Evolutionary conservation across 1,140 invertebrate genomes (phyloP), one percentile per base, ranked within the genome.

Genomic region (Augochlora pura): DNA sequence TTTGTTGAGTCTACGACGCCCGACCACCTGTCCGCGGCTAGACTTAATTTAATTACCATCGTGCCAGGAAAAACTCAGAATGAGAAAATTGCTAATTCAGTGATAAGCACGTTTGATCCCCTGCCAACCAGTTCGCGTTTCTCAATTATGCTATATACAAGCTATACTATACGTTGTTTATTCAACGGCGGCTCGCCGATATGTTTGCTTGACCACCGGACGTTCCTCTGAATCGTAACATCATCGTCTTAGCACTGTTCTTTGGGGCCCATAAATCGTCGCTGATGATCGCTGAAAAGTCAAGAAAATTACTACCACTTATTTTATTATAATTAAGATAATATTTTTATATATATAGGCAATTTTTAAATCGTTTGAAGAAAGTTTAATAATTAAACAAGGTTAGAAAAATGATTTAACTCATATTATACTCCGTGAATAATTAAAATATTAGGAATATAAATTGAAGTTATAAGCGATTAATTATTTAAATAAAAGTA

Each of bases 51-150:
- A 79, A 79, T 79, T 74, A 79, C 23, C 63, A 23, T 0, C n/a
- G 10, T 74, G 71, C 62, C 70, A 79, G 52, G 71, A 74, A 74
- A 72, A 74, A 79, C 39, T 38, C 16, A 60, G 71, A 79, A 79
- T 60, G 77, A 67, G 77, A 74, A 79, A 74, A 79, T 74, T 60
- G 71, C 39, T 74, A 79, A 79, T 79, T 79, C 71, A 74, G 42
- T 67, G 77, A 79, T 79, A 79, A 79, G 71, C 52, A 66, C 16
- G 6, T 10, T 46, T 74, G 63, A 52, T 60, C 16, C 16, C 9
- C n/a, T 73, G 71, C 77, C 77, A 79, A 79, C 49, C 38, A n/a
- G 54, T 66, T 67, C 52, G 52, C 70, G 39, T 74, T 62, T 16
- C 52, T 46, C 52, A 18, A 18, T 32, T 49, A 66, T 66, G 32